Evolutionary conservation across 2,113 vertebrate species (phyloP), one percentile per base, ranked within the genome.

Genomic region (Plotosus lineatus): DNA sequence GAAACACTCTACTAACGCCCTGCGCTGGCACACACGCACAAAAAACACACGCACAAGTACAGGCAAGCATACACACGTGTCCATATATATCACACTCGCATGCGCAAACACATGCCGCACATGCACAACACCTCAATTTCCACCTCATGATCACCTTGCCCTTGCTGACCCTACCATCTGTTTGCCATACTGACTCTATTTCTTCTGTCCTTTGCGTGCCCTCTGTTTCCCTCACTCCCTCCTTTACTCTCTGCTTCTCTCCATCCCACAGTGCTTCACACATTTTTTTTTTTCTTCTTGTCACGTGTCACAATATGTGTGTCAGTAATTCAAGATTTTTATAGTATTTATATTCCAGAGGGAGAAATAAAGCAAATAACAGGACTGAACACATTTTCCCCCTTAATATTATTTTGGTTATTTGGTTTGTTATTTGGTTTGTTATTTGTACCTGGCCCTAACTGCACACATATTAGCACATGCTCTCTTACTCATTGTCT

Each of bases 111-210:
- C n/a, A n/a, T n/a, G n/a, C n/a, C 21, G 28, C 61, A n/a, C 48
- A 66, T 56, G 6, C 33, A 61, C 36, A n/a, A 74, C 48, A 38
- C 77, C 36, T 56, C 77, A 72, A 65, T 76, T 63, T 60, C 61
- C 75, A 44, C 48, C 68, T 75, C 63, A 72, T 75, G 78, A 75
- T 79, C 51, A 58, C 82, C 77, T 86, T 72, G 78, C 65, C 82
- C 84, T 82, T 72, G 51, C 33, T 73, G 51, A 71, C 86, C 72
- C 78, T 73, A 50, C 79, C 79, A 79, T 85, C 82, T 85, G 79
- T 82, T 82, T 85, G 33, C 83, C 83, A 79, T 82, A 80, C 68
- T 86, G 72, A 84, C 79, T 75, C 75, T 75, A 21, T 65, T 69
- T 76, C 51, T 78, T 79, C 74, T 79, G 79, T 82, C 82, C 79